Conservation (phyloP, 2,888 invertebrate genomes). For the Scaptomyza reducta region DNA sequence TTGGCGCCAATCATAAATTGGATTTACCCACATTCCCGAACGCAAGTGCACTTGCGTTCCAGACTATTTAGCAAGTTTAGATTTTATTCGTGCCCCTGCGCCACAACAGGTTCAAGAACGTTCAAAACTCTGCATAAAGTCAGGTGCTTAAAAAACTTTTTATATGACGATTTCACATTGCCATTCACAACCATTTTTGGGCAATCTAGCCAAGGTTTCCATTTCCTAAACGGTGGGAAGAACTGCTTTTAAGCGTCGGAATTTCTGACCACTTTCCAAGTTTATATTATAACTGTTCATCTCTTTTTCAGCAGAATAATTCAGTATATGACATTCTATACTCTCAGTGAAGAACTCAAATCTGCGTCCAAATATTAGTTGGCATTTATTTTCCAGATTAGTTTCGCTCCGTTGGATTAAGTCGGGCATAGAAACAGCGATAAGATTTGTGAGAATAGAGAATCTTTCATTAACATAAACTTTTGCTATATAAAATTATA, state of each 20-base stretch:
- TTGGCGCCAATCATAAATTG: slow-evolving; percentile 57
- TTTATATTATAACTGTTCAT: slow-evolving; percentile 57
- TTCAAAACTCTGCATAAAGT: slow-evolving; percentile 33
- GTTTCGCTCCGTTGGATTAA: slow-evolving; percentile 63
- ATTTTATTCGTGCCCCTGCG: slow-evolving; percentile 7
- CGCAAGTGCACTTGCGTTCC: slow-evolving; percentile 58
- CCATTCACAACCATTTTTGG: slow-evolving; percentile 46
- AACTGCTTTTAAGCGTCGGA: slow-evolving; percentile 16
- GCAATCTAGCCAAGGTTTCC: slow-evolving; percentile 53
- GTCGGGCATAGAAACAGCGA: slow-evolving; percentile 20
- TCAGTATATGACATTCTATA: slow-evolving; percentile 52
- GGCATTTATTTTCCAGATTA: slow-evolving; percentile 42
- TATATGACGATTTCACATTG: slow-evolving; percentile 47
- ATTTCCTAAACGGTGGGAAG: slow-evolving; percentile 61
- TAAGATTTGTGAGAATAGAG: not conserved
- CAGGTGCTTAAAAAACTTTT: slow-evolving; percentile 14
- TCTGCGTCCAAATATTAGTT: slow-evolving; percentile 20
- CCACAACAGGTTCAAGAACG: slow-evolving; percentile 59
- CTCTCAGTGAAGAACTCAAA: slow-evolving; percentile 24
- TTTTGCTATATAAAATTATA: too few species aligned
- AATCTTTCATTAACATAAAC: not conserved
- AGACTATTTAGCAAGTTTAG: slow-evolving; percentile 55
- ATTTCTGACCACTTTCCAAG: slow-evolving; percentile 58
- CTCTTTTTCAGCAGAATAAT: slow-evolving; percentile 42
- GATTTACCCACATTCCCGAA: slow-evolving; percentile 21